These are phyloP conservation scores for Cyrtorhinus lividipennis DNA, from an alignment of 1,140 invertebrate genomes.

Conservation along the genomic window DNA sequence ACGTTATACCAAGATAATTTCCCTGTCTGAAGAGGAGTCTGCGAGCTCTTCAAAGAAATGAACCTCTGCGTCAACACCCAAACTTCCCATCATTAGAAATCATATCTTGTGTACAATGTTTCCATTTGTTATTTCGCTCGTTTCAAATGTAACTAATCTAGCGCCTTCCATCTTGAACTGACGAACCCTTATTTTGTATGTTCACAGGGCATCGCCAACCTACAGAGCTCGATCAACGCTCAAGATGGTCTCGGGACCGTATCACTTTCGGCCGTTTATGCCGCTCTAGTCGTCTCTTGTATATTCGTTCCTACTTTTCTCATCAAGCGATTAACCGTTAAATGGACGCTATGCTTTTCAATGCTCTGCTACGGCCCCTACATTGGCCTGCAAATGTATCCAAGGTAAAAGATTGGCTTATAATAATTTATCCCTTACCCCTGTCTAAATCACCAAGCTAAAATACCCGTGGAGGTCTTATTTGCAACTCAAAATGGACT, in stretches of 20 bases:
- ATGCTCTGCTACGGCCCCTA: constrained; percentile 88
- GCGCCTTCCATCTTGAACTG: too few species aligned
- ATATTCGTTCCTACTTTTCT: constrained; percentile 83
- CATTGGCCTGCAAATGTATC: constrained; percentile 85
- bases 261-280: constrained; percentile 74
- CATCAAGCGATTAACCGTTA: constrained; percentile 79
- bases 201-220: constrained; percentile 56
- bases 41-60: too few species aligned
- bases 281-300: constrained; percentile 74
- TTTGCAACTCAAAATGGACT: neutral
- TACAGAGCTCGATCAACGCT: constrained; percentile 77
- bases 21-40: too few species aligned
- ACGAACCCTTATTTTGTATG: too few species aligned
- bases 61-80: too few species aligned
- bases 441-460: too few species aligned
- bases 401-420: constrained; percentile 27
- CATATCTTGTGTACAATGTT: too few species aligned
- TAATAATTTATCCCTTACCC: neutral
- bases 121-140: too few species aligned
- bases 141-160: too few species aligned
- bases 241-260: constrained; percentile 64
- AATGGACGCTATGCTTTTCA: constrained; percentile 83
- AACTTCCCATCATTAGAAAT: too few species aligned
- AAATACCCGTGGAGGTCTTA: too few species aligned
- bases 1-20: too few species aligned